phyloP scores from a whole-genome alignment of 2,797 vertebrate species.

The Poecilia picta region DNA sequence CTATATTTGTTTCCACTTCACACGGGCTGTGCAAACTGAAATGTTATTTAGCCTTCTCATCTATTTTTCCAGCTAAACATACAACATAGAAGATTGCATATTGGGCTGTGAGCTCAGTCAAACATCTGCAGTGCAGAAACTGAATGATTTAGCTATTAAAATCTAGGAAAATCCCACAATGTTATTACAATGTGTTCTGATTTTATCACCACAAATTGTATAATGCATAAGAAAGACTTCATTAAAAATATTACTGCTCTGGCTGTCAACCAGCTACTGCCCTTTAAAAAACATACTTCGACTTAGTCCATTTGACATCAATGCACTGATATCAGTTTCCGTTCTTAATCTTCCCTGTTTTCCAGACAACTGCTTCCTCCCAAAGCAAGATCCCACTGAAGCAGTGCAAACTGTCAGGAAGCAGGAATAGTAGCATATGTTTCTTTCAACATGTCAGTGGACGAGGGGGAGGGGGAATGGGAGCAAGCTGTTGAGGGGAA shows the following conservation, averaged over 20 bases:
- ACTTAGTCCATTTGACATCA: constrained; percentile 38
- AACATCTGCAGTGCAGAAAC: not conserved
- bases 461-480: constrained; percentile 73
- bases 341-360: constrained; percentile 51
- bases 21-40: not conserved
- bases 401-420: constrained; percentile 81
- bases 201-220: not conserved
- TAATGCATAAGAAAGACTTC: constrained; percentile 6
- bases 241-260: not conserved
- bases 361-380: constrained; percentile 76
- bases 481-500: constrained; percentile 76
- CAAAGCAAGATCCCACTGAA: constrained; percentile 74
- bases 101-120: constrained; percentile 12
- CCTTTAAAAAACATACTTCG: constrained; percentile 21
- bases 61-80: constrained; percentile 3
- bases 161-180: not conserved
- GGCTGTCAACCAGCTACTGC: constrained; percentile 12
- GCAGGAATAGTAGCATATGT: constrained; percentile 80
- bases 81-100: constrained; percentile 7
- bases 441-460: constrained; percentile 86
- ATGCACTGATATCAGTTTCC: constrained; percentile 31
- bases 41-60: not conserved
- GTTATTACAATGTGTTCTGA: not conserved
- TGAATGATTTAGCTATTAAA: constrained; percentile 9
- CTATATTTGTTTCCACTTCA: constrained; percentile 11